Percentiles rank a stretch among this genome's conserved stretches.
phyloP scores from a whole-genome alignment of 2,888 invertebrate genomes.

The Drosophila melanosoma region DNA sequence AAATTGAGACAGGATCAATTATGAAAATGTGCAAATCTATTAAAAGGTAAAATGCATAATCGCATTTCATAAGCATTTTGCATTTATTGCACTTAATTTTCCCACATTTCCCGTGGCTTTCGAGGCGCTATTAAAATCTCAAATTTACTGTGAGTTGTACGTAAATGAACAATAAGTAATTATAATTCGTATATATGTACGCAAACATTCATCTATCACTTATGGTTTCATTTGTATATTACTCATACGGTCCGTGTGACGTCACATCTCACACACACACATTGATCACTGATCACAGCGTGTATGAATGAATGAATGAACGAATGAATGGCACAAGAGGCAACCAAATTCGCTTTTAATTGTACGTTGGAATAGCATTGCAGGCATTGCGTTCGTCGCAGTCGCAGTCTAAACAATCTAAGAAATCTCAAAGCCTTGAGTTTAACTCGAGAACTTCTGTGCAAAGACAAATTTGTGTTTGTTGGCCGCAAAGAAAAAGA shows the following conservation, averaged over 20 bases:
- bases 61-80: constrained; percentile 2
- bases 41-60: not conserved
- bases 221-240: constrained; percentile 41
- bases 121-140: not conserved
- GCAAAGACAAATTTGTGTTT: constrained; percentile 16
- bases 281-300: constrained; percentile 11
- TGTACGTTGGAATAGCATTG: constrained; percentile 15
- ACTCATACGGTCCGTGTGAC: constrained; percentile 59
- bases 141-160: not conserved
- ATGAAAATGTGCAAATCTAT: not conserved
- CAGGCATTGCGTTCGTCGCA: constrained; percentile 13
- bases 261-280: constrained; percentile 35
- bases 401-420: constrained; percentile 14
- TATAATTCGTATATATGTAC: not conserved
- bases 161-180: constrained; percentile 7
- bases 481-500: not conserved
- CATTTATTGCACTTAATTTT: constrained; percentile 6
- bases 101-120: constrained; percentile 2
- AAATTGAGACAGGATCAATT: not conserved
- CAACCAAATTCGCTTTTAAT: constrained; percentile 29
- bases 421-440: constrained; percentile 38
- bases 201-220: not conserved
- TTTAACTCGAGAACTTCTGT: constrained; percentile 34
- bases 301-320: constrained; percentile 31
- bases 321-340: constrained; percentile 7